Evolutionary conservation across 2,888 invertebrate species (phyloP).

Genomic region (Tetranychus piercei): DNA sequence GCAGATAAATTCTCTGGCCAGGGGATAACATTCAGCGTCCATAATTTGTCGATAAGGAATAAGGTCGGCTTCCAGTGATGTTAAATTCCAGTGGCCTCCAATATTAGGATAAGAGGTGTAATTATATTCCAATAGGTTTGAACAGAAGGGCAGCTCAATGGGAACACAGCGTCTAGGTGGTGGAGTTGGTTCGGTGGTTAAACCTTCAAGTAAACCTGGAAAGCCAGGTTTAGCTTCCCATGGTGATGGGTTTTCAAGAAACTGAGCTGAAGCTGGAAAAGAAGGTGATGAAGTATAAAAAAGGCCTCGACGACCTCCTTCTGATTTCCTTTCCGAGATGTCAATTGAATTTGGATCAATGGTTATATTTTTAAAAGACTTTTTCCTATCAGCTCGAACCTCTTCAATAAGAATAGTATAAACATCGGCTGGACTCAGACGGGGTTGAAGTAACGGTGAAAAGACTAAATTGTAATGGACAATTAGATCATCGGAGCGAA

Average conservation of each 20-base stretch:
- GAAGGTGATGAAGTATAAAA: conserved; percentile 15
- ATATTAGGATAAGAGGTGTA: conserved; percentile 64
- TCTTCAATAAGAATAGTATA: conserved; percentile 35
- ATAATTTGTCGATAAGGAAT: conserved; percentile 56
- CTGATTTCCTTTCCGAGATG: conserved; percentile 37
- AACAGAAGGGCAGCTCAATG: conserved; percentile 28
- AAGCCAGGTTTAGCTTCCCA: conserved; percentile 26
- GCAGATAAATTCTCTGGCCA: conserved; percentile 74
- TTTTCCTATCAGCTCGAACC: conserved; percentile 23
- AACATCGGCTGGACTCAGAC: conserved; percentile 50
- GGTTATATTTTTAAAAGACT: conserved; percentile 41
- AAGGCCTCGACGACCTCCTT: conserved; percentile 1
- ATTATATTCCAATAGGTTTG: conserved; percentile 48
- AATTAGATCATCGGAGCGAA: conserved; percentile 45
- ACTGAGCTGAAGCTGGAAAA: conserved; percentile 21
- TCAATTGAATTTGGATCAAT: conserved; percentile 47
- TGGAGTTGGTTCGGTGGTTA: conserved; percentile 25
- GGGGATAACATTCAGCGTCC: conserved; percentile 69
- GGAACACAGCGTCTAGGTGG: conserved; percentile 27
- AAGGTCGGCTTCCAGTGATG: conserved; percentile 52
- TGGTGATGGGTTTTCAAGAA: conserved; percentile 21
- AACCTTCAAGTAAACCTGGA: conserved; percentile 27
- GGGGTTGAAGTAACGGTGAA: conserved; percentile 22
- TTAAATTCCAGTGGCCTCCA: conserved; percentile 45
- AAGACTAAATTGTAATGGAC: conserved; percentile 71